Evolutionary conservation across 2,797 vertebrate genomes (phyloP).

Genomic region (Urophycis tenuis): DNA sequence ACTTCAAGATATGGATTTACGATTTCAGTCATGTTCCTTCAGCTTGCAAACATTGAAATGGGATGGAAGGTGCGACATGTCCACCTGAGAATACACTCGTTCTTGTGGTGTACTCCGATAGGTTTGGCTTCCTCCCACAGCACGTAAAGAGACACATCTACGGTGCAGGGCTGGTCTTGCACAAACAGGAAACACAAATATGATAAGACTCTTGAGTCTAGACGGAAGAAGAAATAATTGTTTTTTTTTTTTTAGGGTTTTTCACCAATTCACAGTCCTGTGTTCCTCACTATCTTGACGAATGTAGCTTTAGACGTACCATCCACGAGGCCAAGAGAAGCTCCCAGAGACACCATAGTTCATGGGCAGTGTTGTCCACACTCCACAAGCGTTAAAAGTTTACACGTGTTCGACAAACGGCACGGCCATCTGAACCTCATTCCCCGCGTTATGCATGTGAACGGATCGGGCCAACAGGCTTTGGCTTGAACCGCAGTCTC

Average conservation of each 20-base stretch:
- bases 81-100: conserved; percentile 60
- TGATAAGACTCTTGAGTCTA: not conserved
- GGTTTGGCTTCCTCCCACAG: conserved; percentile 10
- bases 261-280: not conserved
- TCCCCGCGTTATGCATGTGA: not conserved
- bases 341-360: not conserved
- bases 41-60: conserved; percentile 25
- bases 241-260: no score
- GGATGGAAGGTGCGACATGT: conserved; percentile 47
- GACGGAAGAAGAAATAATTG: not conserved
- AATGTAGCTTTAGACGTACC: not conserved
- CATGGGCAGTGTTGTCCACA: not conserved
- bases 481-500: not conserved
- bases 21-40: conserved; percentile 44
- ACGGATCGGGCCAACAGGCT: not conserved
- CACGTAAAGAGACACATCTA: conserved; percentile 22
- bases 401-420: not conserved
- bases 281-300: not conserved
- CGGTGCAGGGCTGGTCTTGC: conserved; percentile 18
- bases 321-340: not conserved
- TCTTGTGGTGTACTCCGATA: not conserved
- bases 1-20: conserved; percentile 26
- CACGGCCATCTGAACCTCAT: not conserved
- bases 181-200: conserved; percentile 14
- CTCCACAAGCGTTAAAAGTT: not conserved